Percentiles rank a stretch among this genome's conserved stretches.
Conservation (phyloP, 2,797 vertebrate species). For the Lutjanus argentimaculatus region DNA sequence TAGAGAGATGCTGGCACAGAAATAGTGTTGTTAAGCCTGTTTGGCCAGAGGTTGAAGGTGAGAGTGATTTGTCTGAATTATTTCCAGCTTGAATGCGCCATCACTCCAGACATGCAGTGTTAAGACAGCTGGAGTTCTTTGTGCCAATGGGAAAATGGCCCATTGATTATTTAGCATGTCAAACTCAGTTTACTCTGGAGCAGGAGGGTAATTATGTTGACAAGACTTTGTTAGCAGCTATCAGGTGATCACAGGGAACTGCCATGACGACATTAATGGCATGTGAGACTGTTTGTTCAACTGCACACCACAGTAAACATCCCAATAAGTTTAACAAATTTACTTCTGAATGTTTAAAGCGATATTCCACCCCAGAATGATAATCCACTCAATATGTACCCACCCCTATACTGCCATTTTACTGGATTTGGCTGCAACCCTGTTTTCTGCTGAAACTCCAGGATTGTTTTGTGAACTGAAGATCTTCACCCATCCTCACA, state of each 20-base stretch:
- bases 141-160: slow-evolving; percentile 46
- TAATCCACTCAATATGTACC: too few species aligned
- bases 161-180: slow-evolving; percentile 62
- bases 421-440: too few species aligned
- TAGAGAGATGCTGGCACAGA: slow-evolving; percentile 20
- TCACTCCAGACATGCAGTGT: slow-evolving; percentile 18
- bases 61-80: slow-evolving; percentile 52
- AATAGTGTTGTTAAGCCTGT: not conserved
- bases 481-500: too few species aligned
- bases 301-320: not conserved
- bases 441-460: too few species aligned
- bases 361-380: too few species aligned
- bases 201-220: slow-evolving; percentile 43
- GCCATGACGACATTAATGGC: slow-evolving; percentile 18
- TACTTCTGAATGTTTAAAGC: not conserved
- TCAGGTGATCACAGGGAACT: slow-evolving; percentile 13
- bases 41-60: slow-evolving; percentile 45
- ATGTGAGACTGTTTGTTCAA: slow-evolving; percentile 23
- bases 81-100: slow-evolving; percentile 51
- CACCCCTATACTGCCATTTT: too few species aligned
- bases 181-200: slow-evolving; percentile 51
- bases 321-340: not conserved
- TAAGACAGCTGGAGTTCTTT: slow-evolving; percentile 55
- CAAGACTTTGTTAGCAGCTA: slow-evolving; percentile 36
- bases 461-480: too few species aligned